Percentiles rank a stretch among this genome's conserved stretches.
Evolutionary conservation across 2,113 vertebrate species (phyloP).

Genomic region (Struthio camelus): DNA sequence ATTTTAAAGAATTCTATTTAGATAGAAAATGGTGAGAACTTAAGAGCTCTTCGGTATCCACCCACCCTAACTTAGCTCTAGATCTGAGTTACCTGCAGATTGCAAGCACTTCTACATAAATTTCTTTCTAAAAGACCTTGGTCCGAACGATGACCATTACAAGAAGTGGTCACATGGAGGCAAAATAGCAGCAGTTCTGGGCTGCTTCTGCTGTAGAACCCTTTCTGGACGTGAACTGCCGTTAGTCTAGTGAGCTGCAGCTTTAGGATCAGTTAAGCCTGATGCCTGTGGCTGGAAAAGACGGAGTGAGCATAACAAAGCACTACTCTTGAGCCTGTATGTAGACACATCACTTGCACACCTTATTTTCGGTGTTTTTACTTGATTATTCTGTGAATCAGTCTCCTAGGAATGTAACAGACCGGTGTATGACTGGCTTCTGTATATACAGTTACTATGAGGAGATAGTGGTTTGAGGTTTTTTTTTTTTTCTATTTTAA

Average conservation of each 20-base stretch:
- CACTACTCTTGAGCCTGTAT: neutral
- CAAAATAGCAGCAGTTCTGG: accelerated
- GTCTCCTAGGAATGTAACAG: neutral
- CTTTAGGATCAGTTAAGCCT: accelerated
- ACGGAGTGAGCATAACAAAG: accelerated
- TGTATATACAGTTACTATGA: neutral
- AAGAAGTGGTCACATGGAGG: accelerated
- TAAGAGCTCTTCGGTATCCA: neutral
- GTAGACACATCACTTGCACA: neutral
- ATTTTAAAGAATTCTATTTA: neutral
- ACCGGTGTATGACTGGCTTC: neutral
- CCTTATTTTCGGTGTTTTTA: neutral
- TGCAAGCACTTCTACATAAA: accelerated
- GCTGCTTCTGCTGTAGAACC: neutral
- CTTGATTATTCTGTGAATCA: neutral
- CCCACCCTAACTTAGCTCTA: neutral
- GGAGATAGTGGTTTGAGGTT: neutral
- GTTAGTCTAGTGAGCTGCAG: neutral
- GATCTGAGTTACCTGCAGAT: neutral
- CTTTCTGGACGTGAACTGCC: accelerated
- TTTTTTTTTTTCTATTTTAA: too few species aligned
- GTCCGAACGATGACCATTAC: accelerated
- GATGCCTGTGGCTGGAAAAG: neutral
- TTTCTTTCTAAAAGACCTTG: accelerated
- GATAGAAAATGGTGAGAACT: neutral